These are phyloP conservation scores for Triops longicaudatus DNA, from an alignment of 1,140 invertebrate genomes.

Conservation along the genomic window DNA sequence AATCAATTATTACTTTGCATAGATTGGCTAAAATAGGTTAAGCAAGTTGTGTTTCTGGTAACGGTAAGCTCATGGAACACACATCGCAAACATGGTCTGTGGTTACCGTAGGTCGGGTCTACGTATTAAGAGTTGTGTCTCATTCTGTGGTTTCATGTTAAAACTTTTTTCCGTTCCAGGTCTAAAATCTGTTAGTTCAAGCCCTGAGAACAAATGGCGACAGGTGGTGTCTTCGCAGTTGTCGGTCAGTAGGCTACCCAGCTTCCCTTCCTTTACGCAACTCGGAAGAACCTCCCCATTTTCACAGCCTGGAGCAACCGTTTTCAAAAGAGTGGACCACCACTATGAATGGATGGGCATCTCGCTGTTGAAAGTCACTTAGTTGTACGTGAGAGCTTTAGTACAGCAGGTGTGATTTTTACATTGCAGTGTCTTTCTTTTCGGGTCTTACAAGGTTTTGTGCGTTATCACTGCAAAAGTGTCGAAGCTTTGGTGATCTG, in stretches of 20 bases:
- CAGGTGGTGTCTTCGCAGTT: neutral
- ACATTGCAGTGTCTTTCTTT: too few relatives aligned
- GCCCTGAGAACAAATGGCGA: neutral
- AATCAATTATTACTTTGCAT: too few relatives aligned
- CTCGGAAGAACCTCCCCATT: neutral
- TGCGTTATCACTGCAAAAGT: neutral
- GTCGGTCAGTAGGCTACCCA: constrained; percentile 3
- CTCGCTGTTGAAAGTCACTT: neutral
- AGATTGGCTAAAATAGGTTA: too few relatives aligned
- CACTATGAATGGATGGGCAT: neutral
- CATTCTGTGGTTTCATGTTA: too few relatives aligned
- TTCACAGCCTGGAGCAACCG: neutral
- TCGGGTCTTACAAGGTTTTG: neutral
- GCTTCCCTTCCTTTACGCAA: neutral
- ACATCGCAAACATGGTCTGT: too few relatives aligned
- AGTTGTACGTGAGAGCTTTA: too few relatives aligned
- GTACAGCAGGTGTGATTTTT: too few relatives aligned
- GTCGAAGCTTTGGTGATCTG: neutral
- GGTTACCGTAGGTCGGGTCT: too few relatives aligned
- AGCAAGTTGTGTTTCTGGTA: too few relatives aligned
- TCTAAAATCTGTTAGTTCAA: neutral
- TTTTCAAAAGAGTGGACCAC: neutral
- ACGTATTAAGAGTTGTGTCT: too few relatives aligned
- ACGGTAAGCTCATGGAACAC: too few relatives aligned
- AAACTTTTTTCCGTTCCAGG: neutral